phyloP scores from a whole-genome alignment of 1,140 invertebrate species.

The Meloidogyne hapla region DNA sequence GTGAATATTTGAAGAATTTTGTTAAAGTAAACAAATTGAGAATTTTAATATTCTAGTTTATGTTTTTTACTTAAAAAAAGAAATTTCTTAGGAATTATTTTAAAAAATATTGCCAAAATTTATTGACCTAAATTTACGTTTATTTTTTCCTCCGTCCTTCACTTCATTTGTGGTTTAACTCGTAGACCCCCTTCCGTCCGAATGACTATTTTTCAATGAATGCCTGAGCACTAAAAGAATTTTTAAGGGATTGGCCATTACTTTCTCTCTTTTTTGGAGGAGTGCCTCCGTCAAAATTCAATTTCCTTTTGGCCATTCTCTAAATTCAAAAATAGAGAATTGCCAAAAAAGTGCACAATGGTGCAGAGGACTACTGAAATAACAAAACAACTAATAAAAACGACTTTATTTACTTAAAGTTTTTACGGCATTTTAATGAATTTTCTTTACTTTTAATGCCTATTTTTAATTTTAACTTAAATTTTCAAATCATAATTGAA shows the following conservation, averaged over 20 bases:
- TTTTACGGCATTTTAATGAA: neutral
- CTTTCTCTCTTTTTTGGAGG: neutral
- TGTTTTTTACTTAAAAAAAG: no score
- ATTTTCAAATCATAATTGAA: no score
- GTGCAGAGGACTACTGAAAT: neutral
- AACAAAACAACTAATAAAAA: neutral
- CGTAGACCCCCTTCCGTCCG: neutral
- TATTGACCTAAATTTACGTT: neutral
- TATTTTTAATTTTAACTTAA: no score
- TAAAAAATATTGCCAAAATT: neutral
- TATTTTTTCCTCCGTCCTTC: neutral
- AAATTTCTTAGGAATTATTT: no score
- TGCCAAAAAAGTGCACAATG: neutral
- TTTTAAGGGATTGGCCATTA: neutral
- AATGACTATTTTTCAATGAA: neutral
- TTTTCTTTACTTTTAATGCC: neutral
- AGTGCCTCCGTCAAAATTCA: neutral
- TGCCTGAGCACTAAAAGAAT: neutral
- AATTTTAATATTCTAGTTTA: no score
- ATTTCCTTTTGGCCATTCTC: neutral
- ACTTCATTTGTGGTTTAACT: neutral
- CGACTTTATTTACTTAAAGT: neutral
- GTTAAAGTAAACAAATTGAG: no score
- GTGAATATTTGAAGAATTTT: slow-evolving; percentile 1
- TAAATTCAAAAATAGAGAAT: neutral